Evolutionary conservation across 2,888 invertebrate genomes (phyloP), one percentile per base, ranked within the genome.

Genomic region (Criorhina ranunculi): DNA sequence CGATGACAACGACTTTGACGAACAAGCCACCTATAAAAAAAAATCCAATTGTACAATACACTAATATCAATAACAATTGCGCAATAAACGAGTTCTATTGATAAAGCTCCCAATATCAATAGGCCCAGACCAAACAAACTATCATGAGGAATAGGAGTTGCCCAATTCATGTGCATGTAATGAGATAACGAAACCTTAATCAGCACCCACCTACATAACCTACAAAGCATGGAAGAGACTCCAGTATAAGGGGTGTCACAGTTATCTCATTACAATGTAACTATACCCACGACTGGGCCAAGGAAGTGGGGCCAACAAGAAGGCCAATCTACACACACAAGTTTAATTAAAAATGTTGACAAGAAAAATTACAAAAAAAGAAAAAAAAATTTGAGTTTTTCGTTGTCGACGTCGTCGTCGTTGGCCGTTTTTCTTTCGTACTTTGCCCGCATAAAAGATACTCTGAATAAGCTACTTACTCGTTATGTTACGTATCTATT

Each of bases 141-240:
- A 44, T 44, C 1, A 44, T 37, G 12, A 64, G 8, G n/a, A 64
- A 12, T 40, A 67, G 37, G 29, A 72, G n/a, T 55, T 44, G 42
- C 60, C 53, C 55, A 73, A 73, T 62, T 62, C 72, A 31, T 53
- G 53, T 60, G 62, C 73, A 73, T 73, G 73, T 73, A 73, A 73
- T 44, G 42, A 53, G 73, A 73, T 73, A 73, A 73, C 73, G 35
- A 62, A 44, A 73, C 53, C 44, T 42, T 55, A 73, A 73, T 55
- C 55, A 73, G 44, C 40, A n/a, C 60, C 60, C 60, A 59, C 57
- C 57, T 69, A 42, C 31, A 49, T 9, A 11, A 51, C 8, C 19
- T 11, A 35, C n/a, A 44, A 24, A 29, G 8, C 12, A 11, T 1
- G 29, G 1, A 29, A 66, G 31, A 46, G 15, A 40, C 46, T 44